Base-by-base conservation (phyloP, 2,113 vertebrate genomes). In the Desmodus rotundus region DNA sequence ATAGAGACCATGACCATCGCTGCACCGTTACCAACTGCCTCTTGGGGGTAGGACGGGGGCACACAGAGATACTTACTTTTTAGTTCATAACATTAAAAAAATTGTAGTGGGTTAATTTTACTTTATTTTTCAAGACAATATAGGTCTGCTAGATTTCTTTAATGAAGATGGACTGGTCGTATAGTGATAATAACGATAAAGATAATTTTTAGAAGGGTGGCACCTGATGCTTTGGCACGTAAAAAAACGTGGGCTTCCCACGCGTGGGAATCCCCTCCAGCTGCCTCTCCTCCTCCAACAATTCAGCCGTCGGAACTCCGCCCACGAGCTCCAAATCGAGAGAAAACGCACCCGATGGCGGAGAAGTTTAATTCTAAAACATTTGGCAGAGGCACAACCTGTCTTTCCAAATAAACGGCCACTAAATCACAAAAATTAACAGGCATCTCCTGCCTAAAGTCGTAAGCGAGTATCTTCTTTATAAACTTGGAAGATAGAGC, bases 261-360 rank as follows among this genome's bases (percentile, higher is more conserved):
- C 2, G 58, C 17, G 13, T 56, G 38, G 54, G 10, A 52, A 54
- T 24, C 52, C 82, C 87, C 84, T 43, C 16, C 20, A 8, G 17
- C 10, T 22, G 36, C 16, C 54, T 0, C 26, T 65, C 33, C 17
- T 73, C 63, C n/a, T 33, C n/a, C 19, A 7, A 5, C 58, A 31
- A 19, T 14, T 26, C 68, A 24, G 73, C 16, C 74, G 17, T 33
- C 7, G 43, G 89, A 54, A 24, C 45, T 38, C 41, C 31, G 67
- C 33, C 20, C 33, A 3, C 2, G 1, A 22, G 5, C 7, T 20
- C 36, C 76, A 38, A 45, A 50, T 1, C 1, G 13, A 82, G 22
- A n/a, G 7, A 16, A 52, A 33, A 24, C 4, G 11, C 26, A n/a
- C 41, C 50, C 12, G 0, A 5, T 4, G 61, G 31, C 1, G 11